These are phyloP conservation scores for Psephotus haematonotus DNA, from an alignment of 2,113 vertebrate genomes.

Conservation along the genomic window DNA sequence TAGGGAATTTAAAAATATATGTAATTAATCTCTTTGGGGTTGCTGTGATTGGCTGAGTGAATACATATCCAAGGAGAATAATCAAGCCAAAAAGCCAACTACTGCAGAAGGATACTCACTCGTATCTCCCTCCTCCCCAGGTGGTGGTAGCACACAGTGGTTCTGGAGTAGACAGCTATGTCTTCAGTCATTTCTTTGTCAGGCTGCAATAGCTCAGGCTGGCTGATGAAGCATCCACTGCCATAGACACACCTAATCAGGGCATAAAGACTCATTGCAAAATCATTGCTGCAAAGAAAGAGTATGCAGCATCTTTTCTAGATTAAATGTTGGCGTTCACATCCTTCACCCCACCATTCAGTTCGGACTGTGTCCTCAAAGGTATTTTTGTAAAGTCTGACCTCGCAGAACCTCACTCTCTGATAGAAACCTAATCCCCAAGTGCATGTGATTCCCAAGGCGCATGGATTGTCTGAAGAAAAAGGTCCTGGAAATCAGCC, in stretches of 20 bases:
- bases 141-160: background rate
- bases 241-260: background rate
- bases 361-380: background rate
- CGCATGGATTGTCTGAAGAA: background rate
- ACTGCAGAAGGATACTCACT: background rate
- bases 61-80: slow-evolving; percentile 59
- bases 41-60: slow-evolving; percentile 60
- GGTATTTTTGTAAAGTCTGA: background rate
- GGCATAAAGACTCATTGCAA: background rate
- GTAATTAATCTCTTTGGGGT: slow-evolving; percentile 62
- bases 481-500: background rate
- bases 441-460: background rate
- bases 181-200: background rate
- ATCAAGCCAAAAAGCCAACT: slow-evolving; percentile 33
- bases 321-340: background rate
- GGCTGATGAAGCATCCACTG: background rate
- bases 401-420: background rate
- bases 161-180: background rate
- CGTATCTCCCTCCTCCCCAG: background rate
- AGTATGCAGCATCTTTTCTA: background rate
- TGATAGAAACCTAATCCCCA: background rate
- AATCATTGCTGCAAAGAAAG: background rate
- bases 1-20: slow-evolving; percentile 67
- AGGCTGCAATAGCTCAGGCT: background rate
- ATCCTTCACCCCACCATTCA: background rate